Percentiles rank a stretch among this genome's conserved stretches.
Evolutionary conservation across 2,113 vertebrate species (phyloP).

Genomic region (Tachycineta bicolor): DNA sequence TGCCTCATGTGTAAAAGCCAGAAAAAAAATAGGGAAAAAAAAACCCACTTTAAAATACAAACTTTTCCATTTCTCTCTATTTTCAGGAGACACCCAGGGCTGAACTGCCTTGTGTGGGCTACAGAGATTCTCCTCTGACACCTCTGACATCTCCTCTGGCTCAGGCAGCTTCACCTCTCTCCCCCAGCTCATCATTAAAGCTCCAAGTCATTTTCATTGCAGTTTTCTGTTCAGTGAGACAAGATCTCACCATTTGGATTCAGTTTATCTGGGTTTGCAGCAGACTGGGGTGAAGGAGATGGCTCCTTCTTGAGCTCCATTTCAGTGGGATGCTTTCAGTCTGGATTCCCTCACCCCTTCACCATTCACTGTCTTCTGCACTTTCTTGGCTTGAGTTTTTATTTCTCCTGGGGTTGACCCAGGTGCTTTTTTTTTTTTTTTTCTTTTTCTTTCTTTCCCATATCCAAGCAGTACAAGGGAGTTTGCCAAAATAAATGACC

Average conservation of each 20-base stretch:
- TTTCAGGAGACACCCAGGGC: neutral
- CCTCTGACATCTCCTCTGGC: neutral
- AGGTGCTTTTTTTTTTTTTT: neutral
- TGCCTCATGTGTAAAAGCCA: neutral
- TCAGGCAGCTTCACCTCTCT: neutral
- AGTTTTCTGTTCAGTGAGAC: neutral
- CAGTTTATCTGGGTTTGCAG: conserved; percentile 27
- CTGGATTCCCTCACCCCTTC: neutral
- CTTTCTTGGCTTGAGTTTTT: neutral
- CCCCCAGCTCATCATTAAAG: neutral
- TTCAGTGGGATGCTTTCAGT: neutral
- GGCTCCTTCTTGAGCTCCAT: neutral
- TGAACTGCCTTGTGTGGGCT: neutral
- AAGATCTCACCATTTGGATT: neutral
- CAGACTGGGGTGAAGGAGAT: neutral
- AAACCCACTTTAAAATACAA: neutral
- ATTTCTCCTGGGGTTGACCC: neutral
- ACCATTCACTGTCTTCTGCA: neutral
- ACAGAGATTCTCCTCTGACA: neutral
- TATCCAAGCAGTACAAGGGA: neutral
- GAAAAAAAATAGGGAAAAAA: neutral
- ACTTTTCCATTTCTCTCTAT: neutral
- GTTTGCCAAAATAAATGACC: neutral
- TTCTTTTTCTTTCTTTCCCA: neutral
- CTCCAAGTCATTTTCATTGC: neutral